phyloP scores from a whole-genome alignment of 2,113 vertebrate species.

The Colius striatus region DNA sequence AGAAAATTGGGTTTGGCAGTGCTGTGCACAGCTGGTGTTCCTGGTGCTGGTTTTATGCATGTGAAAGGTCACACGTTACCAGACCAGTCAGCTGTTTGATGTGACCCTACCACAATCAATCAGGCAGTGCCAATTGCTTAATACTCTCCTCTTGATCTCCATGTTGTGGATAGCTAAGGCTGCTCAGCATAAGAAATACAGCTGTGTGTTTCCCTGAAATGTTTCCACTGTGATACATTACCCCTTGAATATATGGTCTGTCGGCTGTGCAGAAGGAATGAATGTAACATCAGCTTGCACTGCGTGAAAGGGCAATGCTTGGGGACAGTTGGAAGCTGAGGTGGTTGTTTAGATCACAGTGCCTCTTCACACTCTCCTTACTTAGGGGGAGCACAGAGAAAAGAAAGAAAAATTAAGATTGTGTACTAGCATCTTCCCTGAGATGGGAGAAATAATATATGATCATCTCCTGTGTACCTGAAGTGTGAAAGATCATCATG shows the following conservation, averaged over 20 bases:
- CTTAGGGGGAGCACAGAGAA: background rate
- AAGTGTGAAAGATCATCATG: background rate
- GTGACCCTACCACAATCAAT: background rate
- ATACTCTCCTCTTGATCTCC: background rate
- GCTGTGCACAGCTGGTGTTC: background rate
- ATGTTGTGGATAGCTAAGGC: background rate
- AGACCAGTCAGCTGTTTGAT: background rate
- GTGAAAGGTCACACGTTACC: background rate
- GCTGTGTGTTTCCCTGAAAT: background rate
- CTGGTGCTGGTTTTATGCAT: background rate
- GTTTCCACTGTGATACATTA: background rate
- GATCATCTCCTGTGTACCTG: accelerated
- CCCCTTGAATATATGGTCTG: background rate
- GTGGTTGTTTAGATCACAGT: background rate
- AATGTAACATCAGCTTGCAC: background rate
- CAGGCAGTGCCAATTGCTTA: background rate
- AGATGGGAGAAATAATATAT: background rate
- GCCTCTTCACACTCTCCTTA: background rate
- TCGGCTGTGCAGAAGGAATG: background rate
- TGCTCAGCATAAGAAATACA: background rate
- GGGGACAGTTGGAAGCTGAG: background rate
- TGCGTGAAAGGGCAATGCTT: background rate
- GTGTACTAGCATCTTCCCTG: background rate
- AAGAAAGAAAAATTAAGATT: background rate
- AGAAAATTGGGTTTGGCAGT: background rate